Conservation (phyloP, 2,797 vertebrate species). For the Aeoliscus strigatus region DNA sequence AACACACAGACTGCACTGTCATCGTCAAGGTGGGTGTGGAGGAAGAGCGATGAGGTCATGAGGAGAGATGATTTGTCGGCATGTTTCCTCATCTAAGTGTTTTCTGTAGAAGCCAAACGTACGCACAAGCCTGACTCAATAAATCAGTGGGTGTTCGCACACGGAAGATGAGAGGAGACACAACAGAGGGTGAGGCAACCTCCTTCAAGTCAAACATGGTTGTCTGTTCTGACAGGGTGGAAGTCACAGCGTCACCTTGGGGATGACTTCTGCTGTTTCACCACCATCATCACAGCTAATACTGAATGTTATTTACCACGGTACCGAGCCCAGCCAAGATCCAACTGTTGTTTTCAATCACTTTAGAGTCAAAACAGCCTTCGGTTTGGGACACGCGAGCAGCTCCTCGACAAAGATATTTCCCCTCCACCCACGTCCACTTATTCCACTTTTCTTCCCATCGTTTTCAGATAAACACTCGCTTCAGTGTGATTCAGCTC, state of each 20-base stretch:
- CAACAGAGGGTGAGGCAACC: constrained; percentile 31
- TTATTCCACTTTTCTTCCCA: constrained; percentile 33
- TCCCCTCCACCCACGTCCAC: constrained; percentile 31
- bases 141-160: constrained; percentile 30
- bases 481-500: constrained; percentile 63
- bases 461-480: constrained; percentile 53
- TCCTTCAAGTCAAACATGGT: background rate
- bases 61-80: constrained; percentile 21
- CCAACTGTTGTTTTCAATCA: constrained; percentile 58
- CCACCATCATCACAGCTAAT: constrained; percentile 30
- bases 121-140: constrained; percentile 52
- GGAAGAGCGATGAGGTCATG: constrained; percentile 44
- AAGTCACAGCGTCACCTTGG: constrained; percentile 5
- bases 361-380: constrained; percentile 56
- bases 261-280: constrained; percentile 41
- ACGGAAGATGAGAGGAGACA: constrained; percentile 34
- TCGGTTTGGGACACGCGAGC: constrained; percentile 46
- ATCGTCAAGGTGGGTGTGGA: constrained; percentile 26
- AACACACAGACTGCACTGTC: constrained; percentile 23
- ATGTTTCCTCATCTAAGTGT: constrained; percentile 30
- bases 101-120: constrained; percentile 8
- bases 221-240: too few relatives aligned
- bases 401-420: constrained; percentile 33
- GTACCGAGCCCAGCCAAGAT: constrained; percentile 36
- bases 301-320: constrained; percentile 37